Percentiles rank a stretch among this genome's conserved stretches.
Evolutionary conservation across 2,113 vertebrate genomes (phyloP).

Genomic region (Axis porcinus): DNA sequence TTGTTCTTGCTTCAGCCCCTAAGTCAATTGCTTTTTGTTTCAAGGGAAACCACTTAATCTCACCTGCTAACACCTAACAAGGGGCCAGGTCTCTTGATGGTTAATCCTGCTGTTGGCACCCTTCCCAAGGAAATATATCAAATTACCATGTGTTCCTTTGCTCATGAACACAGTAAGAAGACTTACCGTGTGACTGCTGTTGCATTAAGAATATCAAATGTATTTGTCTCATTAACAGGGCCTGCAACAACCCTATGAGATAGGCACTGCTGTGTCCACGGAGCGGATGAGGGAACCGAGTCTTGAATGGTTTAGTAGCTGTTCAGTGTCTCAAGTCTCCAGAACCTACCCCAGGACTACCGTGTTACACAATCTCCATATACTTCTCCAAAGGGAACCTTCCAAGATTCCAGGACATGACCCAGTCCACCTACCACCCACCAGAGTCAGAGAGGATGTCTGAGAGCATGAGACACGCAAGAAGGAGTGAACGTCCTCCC

Average conservation of each 20-base stretch:
- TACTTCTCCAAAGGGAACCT: background rate
- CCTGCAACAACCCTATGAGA: background rate
- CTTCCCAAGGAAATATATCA: background rate
- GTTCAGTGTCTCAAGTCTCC: background rate
- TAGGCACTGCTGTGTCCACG: background rate
- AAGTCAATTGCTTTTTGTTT: background rate
- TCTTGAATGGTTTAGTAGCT: background rate
- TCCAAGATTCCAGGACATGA: background rate
- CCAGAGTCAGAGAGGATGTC: background rate
- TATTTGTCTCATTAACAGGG: background rate
- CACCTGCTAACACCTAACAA: background rate
- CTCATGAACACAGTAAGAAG: background rate
- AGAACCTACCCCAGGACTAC: background rate
- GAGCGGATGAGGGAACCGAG: background rate
- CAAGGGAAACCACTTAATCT: background rate
- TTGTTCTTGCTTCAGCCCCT: background rate
- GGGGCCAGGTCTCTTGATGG: background rate
- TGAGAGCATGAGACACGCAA: background rate
- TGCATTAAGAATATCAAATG: background rate
- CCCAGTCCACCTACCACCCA: background rate
- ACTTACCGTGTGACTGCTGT: background rate
- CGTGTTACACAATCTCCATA: background rate
- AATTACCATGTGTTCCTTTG: too few relatives aligned
- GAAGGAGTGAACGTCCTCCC: background rate
- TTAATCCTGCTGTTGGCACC: background rate